phyloP scores from a whole-genome alignment of 1,140 invertebrate species.

The Venustaconcha ellipsiformis region DNA sequence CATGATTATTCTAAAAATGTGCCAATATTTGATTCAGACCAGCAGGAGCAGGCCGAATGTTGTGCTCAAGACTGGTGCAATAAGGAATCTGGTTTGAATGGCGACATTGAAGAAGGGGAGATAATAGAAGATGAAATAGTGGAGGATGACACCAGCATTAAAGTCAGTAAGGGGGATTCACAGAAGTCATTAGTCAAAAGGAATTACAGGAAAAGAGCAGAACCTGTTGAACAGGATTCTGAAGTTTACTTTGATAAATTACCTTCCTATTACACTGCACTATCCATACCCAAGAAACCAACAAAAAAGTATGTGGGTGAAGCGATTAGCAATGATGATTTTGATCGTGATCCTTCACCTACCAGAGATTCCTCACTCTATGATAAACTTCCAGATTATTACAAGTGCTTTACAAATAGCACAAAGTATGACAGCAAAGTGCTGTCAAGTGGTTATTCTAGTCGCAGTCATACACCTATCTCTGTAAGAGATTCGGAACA shows the following conservation, averaged over 20 bases:
- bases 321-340: slow-evolving; percentile 39
- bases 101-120: slow-evolving; percentile 9
- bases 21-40: slow-evolving; percentile 36
- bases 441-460: slow-evolving; percentile 40
- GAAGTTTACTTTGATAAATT: slow-evolving; percentile 57
- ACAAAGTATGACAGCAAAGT: slow-evolving; percentile 44
- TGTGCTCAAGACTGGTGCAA: not conserved
- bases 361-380: slow-evolving; percentile 34
- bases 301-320: slow-evolving; percentile 34
- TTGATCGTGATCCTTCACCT: slow-evolving; percentile 48
- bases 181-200: slow-evolving; percentile 11
- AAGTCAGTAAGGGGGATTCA: slow-evolving; percentile 56
- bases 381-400: slow-evolving; percentile 61
- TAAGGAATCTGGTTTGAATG: slow-evolving; percentile 7
- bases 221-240: slow-evolving; percentile 15
- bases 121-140: slow-evolving; percentile 53
- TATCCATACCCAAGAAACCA: slow-evolving; percentile 51
- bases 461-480: slow-evolving; percentile 23
- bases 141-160: slow-evolving; percentile 47
- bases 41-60: not conserved
- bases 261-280: slow-evolving; percentile 57
- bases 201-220: slow-evolving; percentile 35
- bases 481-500: slow-evolving; percentile 3
- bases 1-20: slow-evolving; percentile 71
- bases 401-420: slow-evolving; percentile 65